Conservation (phyloP, 2,113 vertebrate species). For the Corythornis cristatus region DNA sequence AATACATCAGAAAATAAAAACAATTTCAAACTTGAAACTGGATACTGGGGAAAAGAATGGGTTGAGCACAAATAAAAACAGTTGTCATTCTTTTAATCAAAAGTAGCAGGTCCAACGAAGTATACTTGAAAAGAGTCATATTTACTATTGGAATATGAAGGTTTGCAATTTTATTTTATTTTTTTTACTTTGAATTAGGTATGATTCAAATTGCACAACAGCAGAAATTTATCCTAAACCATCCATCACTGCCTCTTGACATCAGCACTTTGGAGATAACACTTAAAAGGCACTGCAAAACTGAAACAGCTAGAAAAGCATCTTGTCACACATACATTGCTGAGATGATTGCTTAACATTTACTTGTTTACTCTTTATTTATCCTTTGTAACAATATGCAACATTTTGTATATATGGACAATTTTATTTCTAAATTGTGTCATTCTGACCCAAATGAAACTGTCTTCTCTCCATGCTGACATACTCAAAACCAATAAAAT, state of each 20-base stretch:
- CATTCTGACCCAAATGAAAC: not conserved
- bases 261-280: not conserved
- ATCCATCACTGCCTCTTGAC: not conserved
- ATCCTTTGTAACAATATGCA: not conserved
- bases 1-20: not conserved
- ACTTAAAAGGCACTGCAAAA: conserved; percentile 32
- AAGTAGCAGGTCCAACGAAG: not conserved
- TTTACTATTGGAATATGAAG: not conserved
- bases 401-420: not conserved
- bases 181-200: not conserved
- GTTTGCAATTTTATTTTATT: not conserved
- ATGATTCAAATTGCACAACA: conserved; percentile 7
- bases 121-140: not conserved
- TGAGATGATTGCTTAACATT: conserved; percentile 21
- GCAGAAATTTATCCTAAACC: not conserved
- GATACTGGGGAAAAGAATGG: not conserved
- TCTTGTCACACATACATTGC: not conserved
- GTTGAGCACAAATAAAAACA: not conserved
- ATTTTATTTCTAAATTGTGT: conserved; percentile 50
- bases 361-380: not conserved
- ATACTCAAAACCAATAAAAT: not conserved
- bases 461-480: not conserved
- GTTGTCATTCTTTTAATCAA: not conserved
- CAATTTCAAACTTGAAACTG: not conserved
- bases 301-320: not conserved